Base-by-base conservation (phyloP, 2,888 invertebrate genomes). In the Pseudolycoriella hygida region DNA sequence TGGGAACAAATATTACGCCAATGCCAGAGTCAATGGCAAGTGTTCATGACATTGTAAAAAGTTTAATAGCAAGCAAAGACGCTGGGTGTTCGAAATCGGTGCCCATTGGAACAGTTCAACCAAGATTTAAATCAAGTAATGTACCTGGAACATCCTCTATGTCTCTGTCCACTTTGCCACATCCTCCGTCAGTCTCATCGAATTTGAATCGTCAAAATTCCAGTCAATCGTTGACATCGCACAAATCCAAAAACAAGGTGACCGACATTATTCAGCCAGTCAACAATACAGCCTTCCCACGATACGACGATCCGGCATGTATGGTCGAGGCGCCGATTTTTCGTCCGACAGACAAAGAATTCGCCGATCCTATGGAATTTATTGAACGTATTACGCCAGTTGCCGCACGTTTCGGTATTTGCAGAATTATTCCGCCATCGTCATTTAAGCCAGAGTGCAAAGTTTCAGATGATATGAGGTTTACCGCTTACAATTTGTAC, bases 401-500 rank as follows among this genome's bases (percentile, higher is more conserved):
- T 44, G 88, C 87, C 0, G 79, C 82, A 40, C 74, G 78, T 47
- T 90, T 75, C 60, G 92, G 93, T 0, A 75, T 94, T 48, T 93
- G 92, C 57, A 76, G 83, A 51, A 83, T 94, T 19, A 77, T 90
- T 17, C 86, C 92, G 3, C 93, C 93, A 0, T 58, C 70, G 1
- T 75, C 69, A 47, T 89, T 88, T 56, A 77, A 78, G 55, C 82
- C 86, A 2, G 81, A 85, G 50, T 90, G 89, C 56, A 76, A 79
- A 52, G 75, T 89, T 0, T 74, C 79, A 11, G 89, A 92, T 50
- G 84, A 86, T 49, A 80, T 87, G 72, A 67, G 86, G 3, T 93
- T 94, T 56, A 81, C 80, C 0, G 85, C 86, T 0, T 81, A 83
- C 50, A 87, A 90, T 62, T 94, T 94, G 58, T 89, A 90, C 55